Evolutionary conservation across 1,140 invertebrate genomes (phyloP).

Genomic region (Neodiprion virginianus): DNA sequence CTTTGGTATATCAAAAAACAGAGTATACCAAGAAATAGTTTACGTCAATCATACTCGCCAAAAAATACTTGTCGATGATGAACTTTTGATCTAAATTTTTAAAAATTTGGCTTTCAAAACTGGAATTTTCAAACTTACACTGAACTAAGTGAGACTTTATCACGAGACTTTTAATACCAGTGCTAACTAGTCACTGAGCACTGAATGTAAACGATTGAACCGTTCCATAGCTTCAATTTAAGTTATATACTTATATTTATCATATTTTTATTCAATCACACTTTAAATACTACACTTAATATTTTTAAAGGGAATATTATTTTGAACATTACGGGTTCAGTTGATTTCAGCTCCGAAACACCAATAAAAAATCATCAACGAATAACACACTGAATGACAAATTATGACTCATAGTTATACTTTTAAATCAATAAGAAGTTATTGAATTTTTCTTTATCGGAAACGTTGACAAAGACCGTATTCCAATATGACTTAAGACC

Average conservation of each 20-base stretch:
- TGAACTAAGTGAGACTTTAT: constrained; percentile 15
- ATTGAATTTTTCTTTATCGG: neutral
- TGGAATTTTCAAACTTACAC: neutral
- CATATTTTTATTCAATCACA: constrained; percentile 42
- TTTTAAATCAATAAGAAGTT: neutral
- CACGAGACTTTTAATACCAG: constrained; percentile 8
- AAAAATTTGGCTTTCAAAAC: too few species aligned
- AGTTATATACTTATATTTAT: constrained; percentile 39
- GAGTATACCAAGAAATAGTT: too few species aligned
- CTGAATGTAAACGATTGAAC: constrained; percentile 33
- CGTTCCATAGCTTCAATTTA: constrained; percentile 45
- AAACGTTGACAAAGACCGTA: neutral
- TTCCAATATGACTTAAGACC: constrained; percentile 25
- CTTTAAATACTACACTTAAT: constrained; percentile 33
- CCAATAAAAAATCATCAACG: constrained; percentile 21
- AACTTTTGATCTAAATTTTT: too few species aligned
- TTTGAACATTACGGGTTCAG: constrained; percentile 27
- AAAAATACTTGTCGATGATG: too few species aligned
- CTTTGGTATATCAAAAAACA: too few species aligned
- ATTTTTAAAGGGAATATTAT: constrained; percentile 26
- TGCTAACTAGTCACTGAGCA: constrained; percentile 19
- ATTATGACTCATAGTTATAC: neutral
- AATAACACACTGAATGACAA: neutral
- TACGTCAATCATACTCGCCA: too few species aligned
- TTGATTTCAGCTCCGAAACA: constrained; percentile 27